Evolutionary conservation across 2,888 invertebrate genomes (phyloP).

Genomic region (Rosalia funebris): DNA sequence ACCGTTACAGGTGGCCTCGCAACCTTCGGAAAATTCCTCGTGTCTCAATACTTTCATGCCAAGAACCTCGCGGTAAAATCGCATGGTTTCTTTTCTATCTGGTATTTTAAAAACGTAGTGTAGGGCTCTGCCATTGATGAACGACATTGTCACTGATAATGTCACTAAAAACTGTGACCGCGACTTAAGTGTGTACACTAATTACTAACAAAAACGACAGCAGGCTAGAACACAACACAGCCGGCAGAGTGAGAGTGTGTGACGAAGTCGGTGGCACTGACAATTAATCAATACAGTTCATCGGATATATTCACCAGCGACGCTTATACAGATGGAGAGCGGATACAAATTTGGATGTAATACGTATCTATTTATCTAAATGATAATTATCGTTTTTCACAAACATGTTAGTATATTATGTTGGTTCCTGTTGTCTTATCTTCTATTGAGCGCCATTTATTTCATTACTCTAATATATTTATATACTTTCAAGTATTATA

Average conservation of each 20-base stretch:
- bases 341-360: no score
- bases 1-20: slow-evolving; percentile 98
- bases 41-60: slow-evolving; percentile 98
- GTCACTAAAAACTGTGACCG: not conserved
- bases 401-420: no score
- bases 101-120: slow-evolving; percentile 98
- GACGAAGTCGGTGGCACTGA: not conserved
- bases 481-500: no score
- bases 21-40: slow-evolving; percentile 97
- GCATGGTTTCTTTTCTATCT: slow-evolving; percentile 83
- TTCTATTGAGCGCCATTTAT: no score
- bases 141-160: slow-evolving; percentile 37
- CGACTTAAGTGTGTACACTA: not conserved
- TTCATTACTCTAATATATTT: no score
- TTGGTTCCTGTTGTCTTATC: no score
- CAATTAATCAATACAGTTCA: not conserved
- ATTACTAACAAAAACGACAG: not conserved
- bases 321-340: no score
- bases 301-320: not conserved
- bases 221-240: not conserved
- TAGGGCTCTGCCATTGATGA: slow-evolving; percentile 77
- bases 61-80: slow-evolving; percentile 89
- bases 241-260: not conserved
- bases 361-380: no score
- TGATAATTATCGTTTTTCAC: no score